Percentiles rank a stretch among this genome's conserved stretches.
phyloP scores from a whole-genome alignment of 2,888 invertebrate species.

The Lymantria dispar region DNA sequence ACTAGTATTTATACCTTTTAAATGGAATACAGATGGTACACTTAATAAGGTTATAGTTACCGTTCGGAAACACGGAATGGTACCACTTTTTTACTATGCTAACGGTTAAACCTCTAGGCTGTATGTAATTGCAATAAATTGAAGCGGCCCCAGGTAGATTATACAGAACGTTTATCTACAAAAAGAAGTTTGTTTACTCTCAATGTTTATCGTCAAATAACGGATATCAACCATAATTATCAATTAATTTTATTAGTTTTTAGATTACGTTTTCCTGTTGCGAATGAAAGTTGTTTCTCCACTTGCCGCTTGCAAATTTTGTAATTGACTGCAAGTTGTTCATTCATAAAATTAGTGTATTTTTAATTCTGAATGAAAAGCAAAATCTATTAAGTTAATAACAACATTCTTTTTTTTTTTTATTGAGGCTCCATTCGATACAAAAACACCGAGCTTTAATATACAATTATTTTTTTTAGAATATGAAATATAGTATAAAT shows the following conservation, averaged over 20 bases:
- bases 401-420: too few species aligned
- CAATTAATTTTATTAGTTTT: constrained; percentile 31
- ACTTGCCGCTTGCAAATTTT: not conserved
- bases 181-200: constrained; percentile 27
- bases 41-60: constrained; percentile 38
- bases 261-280: constrained; percentile 32
- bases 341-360: not conserved
- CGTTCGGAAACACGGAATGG: constrained; percentile 33
- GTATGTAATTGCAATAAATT: constrained; percentile 39
- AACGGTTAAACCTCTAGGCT: constrained; percentile 36
- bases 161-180: constrained; percentile 31
- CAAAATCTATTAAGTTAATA: too few species aligned
- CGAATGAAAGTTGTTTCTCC: constrained; percentile 31
- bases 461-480: too few species aligned
- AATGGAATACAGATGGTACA: constrained; percentile 19
- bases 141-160: constrained; percentile 20
- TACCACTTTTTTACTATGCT: constrained; percentile 38
- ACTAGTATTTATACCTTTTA: constrained; percentile 3
- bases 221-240: constrained; percentile 30
- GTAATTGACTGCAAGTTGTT: not conserved
- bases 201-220: constrained; percentile 17
- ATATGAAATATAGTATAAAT: too few species aligned
- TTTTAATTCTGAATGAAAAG: not conserved
- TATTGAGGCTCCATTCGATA: too few species aligned
- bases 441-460: too few species aligned